These are phyloP conservation scores for Leptura quadrifasciata DNA, from an alignment of 2,888 invertebrate species.

Conservation along the genomic window DNA sequence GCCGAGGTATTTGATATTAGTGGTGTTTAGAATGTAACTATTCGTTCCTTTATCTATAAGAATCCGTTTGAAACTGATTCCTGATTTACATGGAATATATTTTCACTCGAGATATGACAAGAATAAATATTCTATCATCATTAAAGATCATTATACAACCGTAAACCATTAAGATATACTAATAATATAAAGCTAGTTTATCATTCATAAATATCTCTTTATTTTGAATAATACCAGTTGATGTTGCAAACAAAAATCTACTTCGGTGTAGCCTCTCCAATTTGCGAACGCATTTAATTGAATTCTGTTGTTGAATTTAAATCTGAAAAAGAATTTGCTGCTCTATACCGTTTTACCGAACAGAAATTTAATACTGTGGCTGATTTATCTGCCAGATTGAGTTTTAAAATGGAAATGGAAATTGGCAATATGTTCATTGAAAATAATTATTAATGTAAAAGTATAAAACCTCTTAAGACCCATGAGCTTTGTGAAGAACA, in stretches of 20 bases:
- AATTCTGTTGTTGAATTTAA: constrained; percentile 19
- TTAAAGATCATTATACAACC: not conserved
- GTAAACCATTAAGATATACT: not conserved
- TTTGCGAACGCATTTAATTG: constrained; percentile 23
- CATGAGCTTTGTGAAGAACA: too few species aligned
- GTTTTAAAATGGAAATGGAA: not conserved
- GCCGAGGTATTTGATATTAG: too few species aligned
- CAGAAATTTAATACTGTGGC: not conserved
- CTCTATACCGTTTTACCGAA: not conserved
- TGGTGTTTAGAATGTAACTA: too few species aligned
- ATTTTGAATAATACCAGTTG: constrained; percentile 18
- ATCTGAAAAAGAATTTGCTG: not conserved
- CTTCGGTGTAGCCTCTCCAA: not conserved
- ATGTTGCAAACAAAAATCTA: not conserved
- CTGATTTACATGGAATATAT: not conserved
- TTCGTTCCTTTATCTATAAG: too few species aligned
- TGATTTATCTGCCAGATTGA: not conserved
- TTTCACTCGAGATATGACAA: not conserved
- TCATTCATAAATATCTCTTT: constrained; percentile 14
- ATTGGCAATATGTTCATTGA: not conserved
- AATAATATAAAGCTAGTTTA: constrained; percentile 14
- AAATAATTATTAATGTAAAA: too few species aligned
- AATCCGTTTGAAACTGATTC: not conserved
- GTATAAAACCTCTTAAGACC: too few species aligned
- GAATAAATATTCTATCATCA: not conserved